These are phyloP conservation scores for Dissostichus mawsoni DNA, from an alignment of 2,113 vertebrate species.

Conservation along the genomic window DNA sequence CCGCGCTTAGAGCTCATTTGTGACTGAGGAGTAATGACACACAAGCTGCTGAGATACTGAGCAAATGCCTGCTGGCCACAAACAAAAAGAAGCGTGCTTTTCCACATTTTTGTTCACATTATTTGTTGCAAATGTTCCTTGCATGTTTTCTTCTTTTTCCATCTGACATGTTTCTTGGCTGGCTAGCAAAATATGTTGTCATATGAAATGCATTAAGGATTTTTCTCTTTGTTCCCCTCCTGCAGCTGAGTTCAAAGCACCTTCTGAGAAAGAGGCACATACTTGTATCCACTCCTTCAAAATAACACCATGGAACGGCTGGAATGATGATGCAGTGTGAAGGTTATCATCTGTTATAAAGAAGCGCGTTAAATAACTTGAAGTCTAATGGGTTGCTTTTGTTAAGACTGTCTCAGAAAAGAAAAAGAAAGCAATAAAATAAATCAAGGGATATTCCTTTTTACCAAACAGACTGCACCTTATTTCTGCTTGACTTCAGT, in stretches of 20 bases:
- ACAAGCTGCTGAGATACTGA: constrained; percentile 24
- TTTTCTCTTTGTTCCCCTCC: constrained; percentile 8
- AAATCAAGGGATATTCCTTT: not conserved
- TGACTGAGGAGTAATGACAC: constrained; percentile 62
- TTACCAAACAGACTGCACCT: not conserved
- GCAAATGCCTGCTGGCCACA: constrained; percentile 50
- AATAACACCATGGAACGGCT: not conserved
- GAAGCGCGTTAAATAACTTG: not conserved
- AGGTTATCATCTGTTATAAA: not conserved
- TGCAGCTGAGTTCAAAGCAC: constrained; percentile 14
- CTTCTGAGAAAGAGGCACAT: constrained; percentile 1
- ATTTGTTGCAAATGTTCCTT: constrained; percentile 1
- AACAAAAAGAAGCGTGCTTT: constrained; percentile 12
- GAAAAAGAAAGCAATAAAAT: not conserved
- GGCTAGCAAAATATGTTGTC: not conserved
- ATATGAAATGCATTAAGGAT: constrained; percentile 6
- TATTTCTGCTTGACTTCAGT: not conserved
- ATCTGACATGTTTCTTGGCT: not conserved
- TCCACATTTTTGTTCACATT: not conserved
- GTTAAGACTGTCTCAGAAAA: not conserved
- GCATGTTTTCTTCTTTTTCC: constrained; percentile 7
- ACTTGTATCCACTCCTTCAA: constrained; percentile 7
- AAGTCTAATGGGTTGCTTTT: not conserved
- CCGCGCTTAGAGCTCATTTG: constrained; percentile 53
- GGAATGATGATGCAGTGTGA: not conserved